phyloP scores from a whole-genome alignment of 2,113 vertebrate genomes.

The Apistogramma diplotaenia region DNA sequence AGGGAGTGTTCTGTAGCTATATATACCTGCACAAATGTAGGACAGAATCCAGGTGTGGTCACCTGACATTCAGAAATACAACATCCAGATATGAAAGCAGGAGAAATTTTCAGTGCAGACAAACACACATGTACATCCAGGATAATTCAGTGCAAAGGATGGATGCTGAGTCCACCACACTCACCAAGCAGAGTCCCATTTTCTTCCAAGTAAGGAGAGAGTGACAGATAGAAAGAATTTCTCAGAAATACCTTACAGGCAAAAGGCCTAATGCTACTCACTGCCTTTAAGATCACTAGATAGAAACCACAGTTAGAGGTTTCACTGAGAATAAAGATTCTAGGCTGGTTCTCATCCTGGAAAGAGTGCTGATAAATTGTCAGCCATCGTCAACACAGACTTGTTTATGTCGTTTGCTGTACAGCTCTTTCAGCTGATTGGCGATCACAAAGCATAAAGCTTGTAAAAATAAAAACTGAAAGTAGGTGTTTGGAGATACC shows the following conservation, averaged over 20 bases:
- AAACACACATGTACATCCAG: neutral
- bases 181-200: neutral
- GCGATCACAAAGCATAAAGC: neutral
- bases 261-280: neutral
- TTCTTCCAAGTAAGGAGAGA: neutral
- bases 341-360: neutral
- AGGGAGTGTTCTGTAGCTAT: constrained; percentile 13
- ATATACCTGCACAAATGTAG: constrained; percentile 34
- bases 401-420: neutral
- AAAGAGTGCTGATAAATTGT: neutral
- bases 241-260: neutral
- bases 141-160: neutral
- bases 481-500: neutral
- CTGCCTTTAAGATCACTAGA: neutral
- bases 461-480: neutral
- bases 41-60: constrained; percentile 54
- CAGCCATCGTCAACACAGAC: neutral
- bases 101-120: neutral
- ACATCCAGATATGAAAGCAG: neutral
- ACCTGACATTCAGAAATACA: constrained; percentile 24
- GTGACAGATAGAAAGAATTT: neutral
- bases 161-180: neutral
- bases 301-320: neutral
- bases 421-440: neutral
- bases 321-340: neutral